A percentile compares a stretch with the other conserved stretches of the same genome.
Evolutionary conservation across 2,888 invertebrate species (phyloP).

Genomic region (Calameuta pallipes): DNA sequence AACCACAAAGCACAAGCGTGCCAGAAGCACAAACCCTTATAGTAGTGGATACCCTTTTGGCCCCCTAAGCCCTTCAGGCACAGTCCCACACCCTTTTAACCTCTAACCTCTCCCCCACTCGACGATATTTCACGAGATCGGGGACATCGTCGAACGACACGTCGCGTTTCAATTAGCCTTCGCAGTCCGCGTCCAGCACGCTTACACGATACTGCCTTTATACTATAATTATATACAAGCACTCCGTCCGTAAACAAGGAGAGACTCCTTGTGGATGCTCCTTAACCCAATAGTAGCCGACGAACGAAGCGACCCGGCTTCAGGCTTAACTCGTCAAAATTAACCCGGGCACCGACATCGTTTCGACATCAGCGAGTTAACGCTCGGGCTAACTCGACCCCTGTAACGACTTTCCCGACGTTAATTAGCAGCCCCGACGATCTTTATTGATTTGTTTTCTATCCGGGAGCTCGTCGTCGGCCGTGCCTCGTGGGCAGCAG

Average conservation of each 20-base stretch:
- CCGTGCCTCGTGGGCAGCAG: neutral
- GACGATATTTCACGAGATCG: neutral
- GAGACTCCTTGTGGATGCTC: neutral
- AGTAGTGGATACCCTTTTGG: neutral
- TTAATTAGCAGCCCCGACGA: neutral
- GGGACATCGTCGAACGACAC: conserved; percentile 33
- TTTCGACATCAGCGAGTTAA: neutral
- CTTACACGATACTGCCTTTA: neutral
- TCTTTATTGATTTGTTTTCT: neutral
- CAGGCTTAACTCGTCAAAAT: neutral
- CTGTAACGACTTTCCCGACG: neutral
- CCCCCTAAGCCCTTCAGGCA: neutral
- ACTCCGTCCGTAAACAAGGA: neutral
- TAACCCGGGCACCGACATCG: neutral
- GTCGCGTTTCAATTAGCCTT: conserved; percentile 51
- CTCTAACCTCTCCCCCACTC: neutral
- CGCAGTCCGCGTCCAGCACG: neutral
- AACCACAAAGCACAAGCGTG: conserved; percentile 27
- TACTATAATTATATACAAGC: neutral
- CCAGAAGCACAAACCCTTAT: neutral
- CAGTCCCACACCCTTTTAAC: neutral
- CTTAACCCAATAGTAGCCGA: neutral
- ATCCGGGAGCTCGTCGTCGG: neutral
- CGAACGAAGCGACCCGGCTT: neutral
- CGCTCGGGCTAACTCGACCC: neutral